Percentiles rank a stretch among this genome's conserved stretches.
Evolutionary conservation across 1,140 invertebrate species (phyloP).

Genomic region (Neotoxoptera formosana): DNA sequence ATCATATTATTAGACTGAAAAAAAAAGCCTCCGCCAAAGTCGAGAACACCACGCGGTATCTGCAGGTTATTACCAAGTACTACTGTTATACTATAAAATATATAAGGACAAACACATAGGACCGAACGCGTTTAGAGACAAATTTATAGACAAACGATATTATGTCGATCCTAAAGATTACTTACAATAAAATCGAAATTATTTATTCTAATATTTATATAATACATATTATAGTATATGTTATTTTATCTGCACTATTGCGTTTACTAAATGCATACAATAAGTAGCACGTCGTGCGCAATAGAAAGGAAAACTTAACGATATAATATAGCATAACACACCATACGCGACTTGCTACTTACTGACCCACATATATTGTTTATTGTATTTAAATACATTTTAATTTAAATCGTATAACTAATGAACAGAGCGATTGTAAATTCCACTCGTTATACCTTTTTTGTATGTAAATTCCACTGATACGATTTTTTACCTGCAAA

Average conservation of each 20-base stretch:
- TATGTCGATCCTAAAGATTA: neutral
- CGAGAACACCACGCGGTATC: neutral
- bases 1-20: neutral
- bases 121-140: neutral
- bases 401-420: neutral
- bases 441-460: neutral
- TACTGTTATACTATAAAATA: neutral
- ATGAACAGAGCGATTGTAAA: neutral
- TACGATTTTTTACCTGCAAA: neutral
- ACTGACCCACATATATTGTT: constrained; percentile 27
- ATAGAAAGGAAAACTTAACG: constrained; percentile 19
- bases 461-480: neutral
- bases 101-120: neutral
- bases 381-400: neutral
- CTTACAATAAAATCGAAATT: neutral
- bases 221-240: neutral
- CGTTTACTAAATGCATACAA: neutral
- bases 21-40: neutral
- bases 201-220: neutral
- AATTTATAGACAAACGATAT: neutral
- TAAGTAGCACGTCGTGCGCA: neutral
- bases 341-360: neutral
- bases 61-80: neutral
- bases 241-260: neutral
- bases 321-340: neutral